A percentile compares a stretch with the other conserved stretches of the same genome.
Conservation (phyloP, 1,140 invertebrate species). For the Drosophila murphyi region DNA sequence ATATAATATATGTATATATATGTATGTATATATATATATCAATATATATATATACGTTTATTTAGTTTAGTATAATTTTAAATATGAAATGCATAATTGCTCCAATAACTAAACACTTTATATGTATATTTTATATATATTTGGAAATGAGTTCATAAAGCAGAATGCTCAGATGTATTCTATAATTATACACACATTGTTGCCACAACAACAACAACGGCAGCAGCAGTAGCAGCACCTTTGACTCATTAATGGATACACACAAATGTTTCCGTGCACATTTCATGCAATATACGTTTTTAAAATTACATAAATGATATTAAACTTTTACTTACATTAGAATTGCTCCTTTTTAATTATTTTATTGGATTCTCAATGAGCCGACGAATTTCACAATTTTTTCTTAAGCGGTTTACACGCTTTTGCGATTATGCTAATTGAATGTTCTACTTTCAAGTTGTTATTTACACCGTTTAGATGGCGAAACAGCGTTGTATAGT, state of each 20-base stretch:
- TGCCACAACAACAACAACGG: slow-evolving; percentile 22
- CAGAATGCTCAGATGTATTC: slow-evolving; percentile 15
- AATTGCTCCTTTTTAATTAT: neutral
- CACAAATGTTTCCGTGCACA: slow-evolving; percentile 1
- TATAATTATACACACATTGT: slow-evolving; percentile 38
- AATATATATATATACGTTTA: no score
- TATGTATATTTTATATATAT: slow-evolving; percentile 3
- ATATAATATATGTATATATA: no score
- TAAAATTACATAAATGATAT: neutral
- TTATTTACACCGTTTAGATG: slow-evolving; percentile 18
- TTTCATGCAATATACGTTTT: neutral
- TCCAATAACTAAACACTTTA: neutral
- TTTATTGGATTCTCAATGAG: slow-evolving; percentile 5
- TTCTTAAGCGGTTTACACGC: neutral
- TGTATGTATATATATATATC: no score
- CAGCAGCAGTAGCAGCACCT: no score
- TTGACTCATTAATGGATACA: slow-evolving; percentile 23
- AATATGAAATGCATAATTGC: neutral
- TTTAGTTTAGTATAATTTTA: no score
- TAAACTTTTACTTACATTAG: slow-evolving; percentile 25
- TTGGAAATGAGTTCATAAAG: slow-evolving; percentile 46
- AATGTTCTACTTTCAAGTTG: neutral
- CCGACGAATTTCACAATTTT: slow-evolving; percentile 33
- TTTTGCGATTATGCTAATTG: neutral
- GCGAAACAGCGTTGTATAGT: neutral